Conservation (phyloP, 2,113 vertebrate genomes). For the Xenopus tropicalis region DNA sequence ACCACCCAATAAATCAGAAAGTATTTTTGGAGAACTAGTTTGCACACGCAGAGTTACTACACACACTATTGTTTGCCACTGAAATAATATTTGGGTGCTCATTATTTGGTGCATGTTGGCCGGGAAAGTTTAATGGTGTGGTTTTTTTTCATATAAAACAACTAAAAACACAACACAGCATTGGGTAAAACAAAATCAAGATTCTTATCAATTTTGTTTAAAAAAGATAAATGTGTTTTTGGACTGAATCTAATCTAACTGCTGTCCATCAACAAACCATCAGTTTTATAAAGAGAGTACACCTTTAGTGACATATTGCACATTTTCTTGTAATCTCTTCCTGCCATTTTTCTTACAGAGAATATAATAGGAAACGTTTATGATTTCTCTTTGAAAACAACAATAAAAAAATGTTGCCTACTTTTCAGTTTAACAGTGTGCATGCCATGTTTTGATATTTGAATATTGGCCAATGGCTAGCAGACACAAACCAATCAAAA, state of each 20-base stretch:
- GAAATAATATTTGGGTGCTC: neutral
- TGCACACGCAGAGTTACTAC: neutral
- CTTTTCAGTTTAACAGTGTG: too few species aligned
- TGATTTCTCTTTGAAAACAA: too few species aligned
- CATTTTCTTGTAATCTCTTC: too few species aligned
- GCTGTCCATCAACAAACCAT: neutral
- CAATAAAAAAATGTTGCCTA: too few species aligned
- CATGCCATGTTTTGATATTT: too few species aligned
- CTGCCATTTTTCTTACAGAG: too few species aligned
- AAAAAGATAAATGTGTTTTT: neutral
- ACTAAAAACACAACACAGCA: neutral
- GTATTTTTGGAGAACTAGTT: slow-evolving; percentile 16
- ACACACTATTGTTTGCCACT: slow-evolving; percentile 16
- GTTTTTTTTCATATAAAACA: neutral
- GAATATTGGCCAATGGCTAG: too few species aligned
- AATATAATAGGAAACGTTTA: too few species aligned
- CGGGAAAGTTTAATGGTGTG: neutral
- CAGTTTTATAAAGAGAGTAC: neutral
- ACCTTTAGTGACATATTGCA: neutral
- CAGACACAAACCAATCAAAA: too few species aligned
- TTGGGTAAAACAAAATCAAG: neutral
- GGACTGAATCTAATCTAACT: neutral
- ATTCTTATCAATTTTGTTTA: neutral
- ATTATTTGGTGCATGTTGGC: slow-evolving; percentile 14
- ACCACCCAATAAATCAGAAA: neutral